Evolutionary conservation across 1,140 invertebrate species (phyloP), one percentile per base, ranked within the genome.

Genomic region (Brachionus rotundiformis): DNA sequence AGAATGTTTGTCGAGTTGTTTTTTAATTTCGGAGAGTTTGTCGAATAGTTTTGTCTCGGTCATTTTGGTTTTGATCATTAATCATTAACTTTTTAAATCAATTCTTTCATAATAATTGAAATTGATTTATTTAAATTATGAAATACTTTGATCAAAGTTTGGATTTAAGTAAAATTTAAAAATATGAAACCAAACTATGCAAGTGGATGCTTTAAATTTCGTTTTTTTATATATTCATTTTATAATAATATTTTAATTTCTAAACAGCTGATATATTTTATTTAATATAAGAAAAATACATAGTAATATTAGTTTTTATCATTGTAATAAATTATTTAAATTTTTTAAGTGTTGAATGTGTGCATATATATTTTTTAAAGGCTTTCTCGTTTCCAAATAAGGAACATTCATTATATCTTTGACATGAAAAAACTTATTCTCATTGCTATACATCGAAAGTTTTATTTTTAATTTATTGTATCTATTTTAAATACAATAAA

Each of bases 1-100:
- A 19, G 36, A 63, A 79, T 79, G 31, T 41, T 79, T 79, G n/a
- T 79, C 59, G 11, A 79, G 76, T 31, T 79, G 54, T 19, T 59
- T 16, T 41, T 10, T 79, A n/a, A 79, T 79, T 63, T 59, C 23
- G 31, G 49, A 59, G 8, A 79, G 36, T 25, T 79, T 79, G 47
- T 79, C 76, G 23, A 59, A 23, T 25, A 79, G n/a, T 41, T 44
- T 73, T 44, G 19, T 2, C 23, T 73, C 68, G 11, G 36, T 5
- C 68, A 73, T 73, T 11, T 63, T 13, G 31, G 1, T 27, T 2
- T 4, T 23, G 1, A 3, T 13, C 27, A 25, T 27, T n/a, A 65
- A 29, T 65, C n/a, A 8, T 27, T 27, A 71, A 71, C 16, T 65
- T 65, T n/a, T 27, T 13, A 31, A 65, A 65, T 65, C 25, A 31